These are phyloP conservation scores for Magallana ariakensis DNA, from an alignment of 1,140 invertebrate genomes.

Conservation along the genomic window DNA sequence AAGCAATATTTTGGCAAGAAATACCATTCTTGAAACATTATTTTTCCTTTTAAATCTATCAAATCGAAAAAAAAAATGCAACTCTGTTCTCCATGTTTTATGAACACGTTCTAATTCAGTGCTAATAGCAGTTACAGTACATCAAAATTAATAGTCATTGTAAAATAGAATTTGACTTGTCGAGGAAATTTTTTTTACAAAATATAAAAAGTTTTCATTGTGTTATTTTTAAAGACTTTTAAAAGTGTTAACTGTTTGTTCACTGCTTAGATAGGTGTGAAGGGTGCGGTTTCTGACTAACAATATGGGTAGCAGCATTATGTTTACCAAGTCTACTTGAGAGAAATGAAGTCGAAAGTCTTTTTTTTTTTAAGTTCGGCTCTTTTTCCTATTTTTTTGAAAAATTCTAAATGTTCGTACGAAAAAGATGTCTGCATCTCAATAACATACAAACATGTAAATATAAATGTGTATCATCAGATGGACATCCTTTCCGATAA, in stretches of 20 bases:
- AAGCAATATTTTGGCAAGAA: neutral
- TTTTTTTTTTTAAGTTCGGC: neutral
- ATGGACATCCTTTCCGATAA: no score
- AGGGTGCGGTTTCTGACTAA: neutral
- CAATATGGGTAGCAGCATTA: neutral
- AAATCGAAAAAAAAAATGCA: neutral
- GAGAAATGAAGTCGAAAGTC: neutral
- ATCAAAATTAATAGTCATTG: no score
- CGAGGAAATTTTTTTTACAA: no score
- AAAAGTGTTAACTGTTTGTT: no score
- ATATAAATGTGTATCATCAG: no score
- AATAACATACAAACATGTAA: no score
- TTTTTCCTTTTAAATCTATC: no score
- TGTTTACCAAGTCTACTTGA: neutral
- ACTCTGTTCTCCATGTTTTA: constrained; percentile 11
- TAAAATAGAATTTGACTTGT: no score
- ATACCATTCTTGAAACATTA: neutral
- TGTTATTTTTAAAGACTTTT: no score
- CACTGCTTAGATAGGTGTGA: constrained; percentile 7
- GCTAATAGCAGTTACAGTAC: no score
- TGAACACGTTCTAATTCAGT: neutral
- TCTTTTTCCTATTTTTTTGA: neutral
- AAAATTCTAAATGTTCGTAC: neutral
- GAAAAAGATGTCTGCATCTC: neutral
- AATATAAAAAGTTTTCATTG: no score